Evolutionary conservation across 2,888 invertebrate genomes (phyloP).

Genomic region (Oscheius sp.): DNA sequence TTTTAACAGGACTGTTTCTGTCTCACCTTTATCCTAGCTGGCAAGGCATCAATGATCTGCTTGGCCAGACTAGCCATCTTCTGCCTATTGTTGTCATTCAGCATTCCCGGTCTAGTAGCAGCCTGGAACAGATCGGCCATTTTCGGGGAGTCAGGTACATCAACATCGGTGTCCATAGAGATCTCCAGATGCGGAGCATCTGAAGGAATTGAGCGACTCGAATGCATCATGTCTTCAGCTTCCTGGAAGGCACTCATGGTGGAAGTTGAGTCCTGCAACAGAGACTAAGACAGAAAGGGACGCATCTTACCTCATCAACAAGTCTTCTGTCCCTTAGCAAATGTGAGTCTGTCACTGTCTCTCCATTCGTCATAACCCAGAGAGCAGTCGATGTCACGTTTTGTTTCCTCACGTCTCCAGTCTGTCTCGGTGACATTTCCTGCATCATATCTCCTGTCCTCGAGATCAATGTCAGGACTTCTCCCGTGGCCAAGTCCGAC

Average conservation of each 20-base stretch:
- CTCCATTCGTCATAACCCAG: conserved; percentile 65
- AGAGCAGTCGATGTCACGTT: conserved; percentile 53
- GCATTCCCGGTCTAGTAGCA: conserved; percentile 59
- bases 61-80: conserved; percentile 84
- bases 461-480: neutral
- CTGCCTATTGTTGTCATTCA: conserved; percentile 69
- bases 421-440: conserved; percentile 10
- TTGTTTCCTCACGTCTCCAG: conserved; percentile 4
- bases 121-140: conserved; percentile 62
- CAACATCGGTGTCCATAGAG: conserved; percentile 64
- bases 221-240: conserved; percentile 15
- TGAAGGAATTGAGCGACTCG: conserved; percentile 18
- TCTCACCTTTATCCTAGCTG: conserved; percentile 87
- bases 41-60: conserved; percentile 97
- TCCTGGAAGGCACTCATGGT: conserved; percentile 13
- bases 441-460: neutral
- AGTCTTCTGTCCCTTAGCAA: conserved; percentile 41
- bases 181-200: conserved; percentile 55
- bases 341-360: conserved; percentile 51
- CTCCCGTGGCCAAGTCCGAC: conserved; percentile 44
- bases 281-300: too few species aligned
- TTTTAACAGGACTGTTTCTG: too few species aligned
- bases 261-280: conserved; percentile 33
- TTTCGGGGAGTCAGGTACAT: conserved; percentile 64
- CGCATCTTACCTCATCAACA: conserved; percentile 34